Percentiles rank a stretch among this genome's conserved stretches.
These are phyloP conservation scores for Galleria mellonella DNA, from an alignment of 1,140 invertebrate species.

Conservation along the genomic window DNA sequence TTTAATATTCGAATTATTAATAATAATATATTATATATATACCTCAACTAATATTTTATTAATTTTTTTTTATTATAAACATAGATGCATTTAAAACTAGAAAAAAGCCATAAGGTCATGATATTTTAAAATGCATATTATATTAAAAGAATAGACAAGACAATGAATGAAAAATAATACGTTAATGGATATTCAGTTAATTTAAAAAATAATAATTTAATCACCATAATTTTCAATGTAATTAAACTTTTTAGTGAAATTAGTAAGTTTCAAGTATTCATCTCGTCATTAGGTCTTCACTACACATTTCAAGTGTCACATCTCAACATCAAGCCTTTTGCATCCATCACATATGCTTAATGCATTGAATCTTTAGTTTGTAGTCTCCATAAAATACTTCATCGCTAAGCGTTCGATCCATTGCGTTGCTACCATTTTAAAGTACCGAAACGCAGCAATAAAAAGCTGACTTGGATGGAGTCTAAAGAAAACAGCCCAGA, in stretches of 20 bases:
- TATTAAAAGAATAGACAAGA: no score
- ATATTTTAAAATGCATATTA: no score
- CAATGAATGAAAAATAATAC: no score
- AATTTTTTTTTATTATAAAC: no score
- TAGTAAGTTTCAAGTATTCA: not conserved
- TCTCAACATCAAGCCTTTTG: slow-evolving; percentile 6
- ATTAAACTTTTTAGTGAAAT: not conserved
- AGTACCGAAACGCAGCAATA: not conserved
- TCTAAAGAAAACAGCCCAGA: slow-evolving; percentile 14
- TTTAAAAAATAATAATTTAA: no score
- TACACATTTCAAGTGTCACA: slow-evolving; percentile 6
- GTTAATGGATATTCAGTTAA: no score
- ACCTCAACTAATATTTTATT: no score
- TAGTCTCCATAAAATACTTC: not conserved
- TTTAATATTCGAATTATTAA: no score
- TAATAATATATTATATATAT: no score
- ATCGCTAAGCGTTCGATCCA: not conserved
- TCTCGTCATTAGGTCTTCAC: slow-evolving; percentile 7
- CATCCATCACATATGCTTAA: slow-evolving; percentile 32
- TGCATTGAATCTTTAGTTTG: slow-evolving; percentile 13
- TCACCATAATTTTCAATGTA: no score
- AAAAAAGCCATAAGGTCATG: no score
- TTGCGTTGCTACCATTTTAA: not conserved
- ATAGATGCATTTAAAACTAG: no score
- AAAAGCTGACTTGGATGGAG: not conserved